Evolutionary conservation across 1,140 invertebrate genomes (phyloP).

Genomic region (Drosophila littoralis): DNA sequence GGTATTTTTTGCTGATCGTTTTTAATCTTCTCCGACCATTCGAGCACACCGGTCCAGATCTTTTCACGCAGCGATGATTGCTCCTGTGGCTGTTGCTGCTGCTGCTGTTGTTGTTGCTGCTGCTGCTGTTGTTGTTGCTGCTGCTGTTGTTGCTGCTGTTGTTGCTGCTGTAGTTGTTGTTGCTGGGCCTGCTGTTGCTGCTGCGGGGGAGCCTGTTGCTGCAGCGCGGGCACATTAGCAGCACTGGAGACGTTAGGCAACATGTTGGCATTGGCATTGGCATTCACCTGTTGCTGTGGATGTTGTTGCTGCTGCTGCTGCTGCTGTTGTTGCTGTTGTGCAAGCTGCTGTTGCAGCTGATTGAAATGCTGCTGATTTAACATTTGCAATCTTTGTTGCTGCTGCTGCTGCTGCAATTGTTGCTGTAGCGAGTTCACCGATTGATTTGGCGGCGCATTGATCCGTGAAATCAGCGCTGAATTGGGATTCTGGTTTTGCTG

Average conservation of each 20-base stretch:
- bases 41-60: conserved; percentile 94
- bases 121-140: conserved; percentile 66
- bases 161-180: conserved; percentile 49
- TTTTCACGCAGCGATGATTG: conserved; percentile 66
- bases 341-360: conserved; percentile 84
- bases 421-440: conserved; percentile 81
- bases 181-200: conserved; percentile 74
- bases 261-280: conserved; percentile 65
- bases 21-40: conserved; percentile 95
- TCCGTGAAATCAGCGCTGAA: conserved; percentile 89
- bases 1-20: conserved; percentile 91
- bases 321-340: conserved; percentile 85
- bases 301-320: conserved; percentile 78
- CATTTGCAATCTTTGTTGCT: conserved; percentile 78
- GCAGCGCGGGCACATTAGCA: conserved; percentile 54
- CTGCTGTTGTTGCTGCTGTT: conserved; percentile 52
- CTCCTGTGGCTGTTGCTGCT: conserved; percentile 58
- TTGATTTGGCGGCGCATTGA: conserved; percentile 88
- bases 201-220: conserved; percentile 51
- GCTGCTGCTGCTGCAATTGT: conserved; percentile 84
- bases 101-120: conserved; percentile 54
- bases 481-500: conserved; percentile 80
- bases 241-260: conserved; percentile 58
- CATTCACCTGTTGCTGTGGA: conserved; percentile 84
- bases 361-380: conserved; percentile 80